Conservation (phyloP, 2,797 vertebrate species). For the Falco berigora region DNA sequence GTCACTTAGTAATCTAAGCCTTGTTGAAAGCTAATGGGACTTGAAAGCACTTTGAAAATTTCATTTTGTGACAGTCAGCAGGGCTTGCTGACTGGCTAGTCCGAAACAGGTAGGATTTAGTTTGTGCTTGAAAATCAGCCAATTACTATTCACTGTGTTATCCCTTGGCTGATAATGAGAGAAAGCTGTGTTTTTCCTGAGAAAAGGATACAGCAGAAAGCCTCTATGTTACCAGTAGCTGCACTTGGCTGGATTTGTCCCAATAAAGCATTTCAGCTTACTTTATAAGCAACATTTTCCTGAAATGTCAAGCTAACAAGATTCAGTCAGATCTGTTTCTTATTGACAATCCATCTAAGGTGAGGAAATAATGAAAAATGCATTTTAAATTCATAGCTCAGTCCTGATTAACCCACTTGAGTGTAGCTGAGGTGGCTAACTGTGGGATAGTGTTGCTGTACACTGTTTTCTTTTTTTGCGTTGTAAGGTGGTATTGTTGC, state of each 20-base stretch:
- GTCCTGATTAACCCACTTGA: background rate
- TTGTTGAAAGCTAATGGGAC: conserved; percentile 34
- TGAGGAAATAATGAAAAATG: conserved; percentile 1
- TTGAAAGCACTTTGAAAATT: conserved; percentile 46
- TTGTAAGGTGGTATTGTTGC: background rate
- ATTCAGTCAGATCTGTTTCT: background rate
- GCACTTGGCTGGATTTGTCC: background rate
- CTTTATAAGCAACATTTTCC: background rate
- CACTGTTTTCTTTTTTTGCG: background rate
- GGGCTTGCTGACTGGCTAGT: background rate
- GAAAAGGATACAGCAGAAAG: background rate
- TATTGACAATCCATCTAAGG: conserved; percentile 2
- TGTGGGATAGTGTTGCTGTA: background rate
- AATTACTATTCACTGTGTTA: conserved; percentile 30
- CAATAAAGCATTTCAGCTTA: background rate
- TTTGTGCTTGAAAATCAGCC: conserved; percentile 45
- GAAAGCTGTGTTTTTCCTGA: conserved; percentile 2
- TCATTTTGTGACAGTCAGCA: conserved; percentile 8
- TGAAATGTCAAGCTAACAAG: conserved; percentile 16
- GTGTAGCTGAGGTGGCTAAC: background rate
- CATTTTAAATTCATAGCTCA: background rate
- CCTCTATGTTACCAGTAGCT: background rate
- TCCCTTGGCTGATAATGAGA: conserved; percentile 25
- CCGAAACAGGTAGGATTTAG: conserved; percentile 14
- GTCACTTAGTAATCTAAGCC: conserved; percentile 15